Percentiles rank a stretch among this genome's conserved stretches.
Evolutionary conservation across 2,113 vertebrate species (phyloP).

Genomic region (Bothrops jararaca): DNA sequence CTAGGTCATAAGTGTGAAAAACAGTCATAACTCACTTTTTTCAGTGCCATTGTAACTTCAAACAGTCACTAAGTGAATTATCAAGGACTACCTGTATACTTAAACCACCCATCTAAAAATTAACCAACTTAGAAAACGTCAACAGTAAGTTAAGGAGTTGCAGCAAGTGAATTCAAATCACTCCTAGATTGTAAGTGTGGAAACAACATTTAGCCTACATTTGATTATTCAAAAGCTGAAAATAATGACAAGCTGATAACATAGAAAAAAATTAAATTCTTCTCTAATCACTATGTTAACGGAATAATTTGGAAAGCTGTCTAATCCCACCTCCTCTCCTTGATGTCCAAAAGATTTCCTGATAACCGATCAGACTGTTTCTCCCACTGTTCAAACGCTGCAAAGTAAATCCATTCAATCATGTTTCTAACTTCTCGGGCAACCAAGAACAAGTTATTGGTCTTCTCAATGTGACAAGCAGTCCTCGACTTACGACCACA

Average conservation of each 20-base stretch:
- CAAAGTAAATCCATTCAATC: not conserved
- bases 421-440: not conserved
- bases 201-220: not conserved
- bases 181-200: not conserved
- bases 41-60: not conserved
- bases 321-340: not conserved
- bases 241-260: not conserved
- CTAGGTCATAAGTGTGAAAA: not conserved
- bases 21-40: not conserved
- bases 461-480: not conserved
- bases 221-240: not conserved
- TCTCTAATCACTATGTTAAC: not conserved
- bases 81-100: not conserved
- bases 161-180: constrained; percentile 7
- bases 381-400: not conserved
- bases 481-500: no score
- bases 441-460: not conserved
- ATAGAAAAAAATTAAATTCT: not conserved
- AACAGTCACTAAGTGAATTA: not conserved
- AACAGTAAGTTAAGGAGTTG: not conserved
- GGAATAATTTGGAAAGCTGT: not conserved
- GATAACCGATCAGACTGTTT: not conserved
- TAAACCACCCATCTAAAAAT: not conserved
- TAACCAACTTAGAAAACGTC: not conserved
- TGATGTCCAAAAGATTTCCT: not conserved